Evolutionary conservation across 2,888 invertebrate genomes (phyloP).

Genomic region (Drosophila rubida): DNA sequence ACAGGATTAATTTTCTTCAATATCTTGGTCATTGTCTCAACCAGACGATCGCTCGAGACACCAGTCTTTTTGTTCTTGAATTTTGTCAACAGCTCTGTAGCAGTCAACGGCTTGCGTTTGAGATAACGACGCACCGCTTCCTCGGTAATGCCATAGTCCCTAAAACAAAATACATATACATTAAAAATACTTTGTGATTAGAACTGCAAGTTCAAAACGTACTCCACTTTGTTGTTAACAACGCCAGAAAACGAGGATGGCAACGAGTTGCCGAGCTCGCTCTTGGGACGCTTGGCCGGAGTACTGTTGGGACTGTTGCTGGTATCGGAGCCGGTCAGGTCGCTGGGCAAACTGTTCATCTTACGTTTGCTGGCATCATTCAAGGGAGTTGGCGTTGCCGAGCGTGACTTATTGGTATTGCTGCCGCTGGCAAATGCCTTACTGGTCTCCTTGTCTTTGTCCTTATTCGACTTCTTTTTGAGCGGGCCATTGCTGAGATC

Average conservation of each 20-base stretch:
- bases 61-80: slow-evolving; percentile 97
- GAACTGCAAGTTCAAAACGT: slow-evolving; percentile 33
- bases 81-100: slow-evolving; percentile 97
- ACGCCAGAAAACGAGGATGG: slow-evolving; percentile 84
- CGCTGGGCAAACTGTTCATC: slow-evolving; percentile 83
- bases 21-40: slow-evolving; percentile 97
- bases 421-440: slow-evolving; percentile 78
- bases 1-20: slow-evolving; percentile 97
- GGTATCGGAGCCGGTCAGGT: slow-evolving; percentile 84
- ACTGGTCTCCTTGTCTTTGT: slow-evolving; percentile 65
- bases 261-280: slow-evolving; percentile 79
- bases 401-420: slow-evolving; percentile 82
- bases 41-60: slow-evolving; percentile 94
- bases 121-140: slow-evolving; percentile 97
- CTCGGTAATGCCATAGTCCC: slow-evolving; percentile 96
- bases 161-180: slow-evolving; percentile 75
- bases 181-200: background rate
- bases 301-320: slow-evolving; percentile 84
- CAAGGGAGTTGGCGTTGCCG: slow-evolving; percentile 85
- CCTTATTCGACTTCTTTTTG: slow-evolving; percentile 84
- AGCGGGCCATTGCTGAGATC: slow-evolving; percentile 85
- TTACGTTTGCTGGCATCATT: slow-evolving; percentile 82
- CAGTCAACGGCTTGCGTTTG: slow-evolving; percentile 98
- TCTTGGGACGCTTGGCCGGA: slow-evolving; percentile 83
- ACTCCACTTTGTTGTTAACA: slow-evolving; percentile 84